These are phyloP conservation scores for Lepus americanus DNA, from an alignment of 2,113 vertebrate genomes.

Conservation along the genomic window DNA sequence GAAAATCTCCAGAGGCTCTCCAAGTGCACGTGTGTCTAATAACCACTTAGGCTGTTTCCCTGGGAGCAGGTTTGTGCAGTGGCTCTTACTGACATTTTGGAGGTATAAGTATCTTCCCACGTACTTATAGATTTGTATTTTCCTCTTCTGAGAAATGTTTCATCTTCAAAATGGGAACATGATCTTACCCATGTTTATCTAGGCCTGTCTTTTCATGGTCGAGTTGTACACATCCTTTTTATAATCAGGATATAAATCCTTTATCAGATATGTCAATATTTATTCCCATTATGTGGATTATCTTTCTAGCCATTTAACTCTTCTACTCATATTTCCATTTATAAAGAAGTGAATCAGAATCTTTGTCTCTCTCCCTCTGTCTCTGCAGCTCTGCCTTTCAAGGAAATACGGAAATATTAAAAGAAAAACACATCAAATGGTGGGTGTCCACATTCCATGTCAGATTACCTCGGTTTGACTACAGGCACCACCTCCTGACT, in stretches of 20 bases:
- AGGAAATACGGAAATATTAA: no score
- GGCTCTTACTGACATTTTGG: background rate
- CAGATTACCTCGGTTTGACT: no score
- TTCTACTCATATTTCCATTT: background rate
- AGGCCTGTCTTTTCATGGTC: background rate
- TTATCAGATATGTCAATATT: background rate
- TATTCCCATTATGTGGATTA: background rate
- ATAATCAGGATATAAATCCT: background rate
- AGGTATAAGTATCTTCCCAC: background rate
- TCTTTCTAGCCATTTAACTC: background rate
- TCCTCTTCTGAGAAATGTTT: background rate
- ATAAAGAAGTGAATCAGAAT: background rate
- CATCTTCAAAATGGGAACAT: background rate
- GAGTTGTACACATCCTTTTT: slow-evolving; percentile 3
- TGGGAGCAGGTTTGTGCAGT: background rate
- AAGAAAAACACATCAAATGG: no score
- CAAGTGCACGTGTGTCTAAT: background rate
- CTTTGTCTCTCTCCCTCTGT: no score
- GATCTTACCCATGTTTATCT: background rate
- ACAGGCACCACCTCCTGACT: no score
- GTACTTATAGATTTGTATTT: background rate
- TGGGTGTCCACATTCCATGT: no score
- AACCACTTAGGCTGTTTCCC: background rate
- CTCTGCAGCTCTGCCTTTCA: no score
- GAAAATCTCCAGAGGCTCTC: background rate